Evolutionary conservation across 1,140 invertebrate genomes (phyloP).

Genomic region (Cheumatopsyche charites): DNA sequence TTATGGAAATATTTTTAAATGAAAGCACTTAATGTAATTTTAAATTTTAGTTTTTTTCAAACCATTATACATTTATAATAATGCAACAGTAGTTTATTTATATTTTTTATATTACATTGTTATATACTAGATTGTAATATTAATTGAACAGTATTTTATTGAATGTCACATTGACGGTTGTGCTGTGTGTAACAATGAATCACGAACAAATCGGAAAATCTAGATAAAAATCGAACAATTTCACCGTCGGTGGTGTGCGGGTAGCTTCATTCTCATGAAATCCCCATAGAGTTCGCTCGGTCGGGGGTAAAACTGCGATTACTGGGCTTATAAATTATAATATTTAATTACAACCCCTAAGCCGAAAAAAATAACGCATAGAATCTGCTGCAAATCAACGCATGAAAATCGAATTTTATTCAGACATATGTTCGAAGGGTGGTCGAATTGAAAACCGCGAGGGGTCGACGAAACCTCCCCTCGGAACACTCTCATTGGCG

Average conservation of each 20-base stretch:
- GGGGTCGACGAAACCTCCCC: slow-evolving; percentile 20
- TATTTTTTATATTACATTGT: too few species aligned
- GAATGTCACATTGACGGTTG: not conserved
- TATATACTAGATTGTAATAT: too few species aligned
- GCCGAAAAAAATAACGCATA: not conserved
- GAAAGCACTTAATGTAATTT: too few species aligned
- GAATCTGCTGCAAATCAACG: not conserved
- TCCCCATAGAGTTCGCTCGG: not conserved
- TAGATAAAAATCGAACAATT: slow-evolving; percentile 12
- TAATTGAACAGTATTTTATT: too few species aligned
- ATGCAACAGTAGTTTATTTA: too few species aligned
- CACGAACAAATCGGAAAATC: slow-evolving; percentile 18
- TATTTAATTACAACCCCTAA: slow-evolving; percentile 18
- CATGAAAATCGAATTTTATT: not conserved
- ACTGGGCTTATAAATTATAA: slow-evolving; percentile 9
- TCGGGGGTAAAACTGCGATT: slow-evolving; percentile 14
- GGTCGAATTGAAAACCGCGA: slow-evolving; percentile 32
- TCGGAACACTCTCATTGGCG: slow-evolving; percentile 21
- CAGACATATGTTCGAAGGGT: slow-evolving; percentile 3
- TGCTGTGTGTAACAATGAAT: not conserved
- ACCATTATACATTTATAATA: too few species aligned
- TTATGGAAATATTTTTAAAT: too few species aligned
- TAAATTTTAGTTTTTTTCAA: too few species aligned
- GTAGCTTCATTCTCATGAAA: not conserved
- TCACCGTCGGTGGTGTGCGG: not conserved